phyloP scores from a whole-genome alignment of 2,113 vertebrate species.

The Sigmodon hispidus region DNA sequence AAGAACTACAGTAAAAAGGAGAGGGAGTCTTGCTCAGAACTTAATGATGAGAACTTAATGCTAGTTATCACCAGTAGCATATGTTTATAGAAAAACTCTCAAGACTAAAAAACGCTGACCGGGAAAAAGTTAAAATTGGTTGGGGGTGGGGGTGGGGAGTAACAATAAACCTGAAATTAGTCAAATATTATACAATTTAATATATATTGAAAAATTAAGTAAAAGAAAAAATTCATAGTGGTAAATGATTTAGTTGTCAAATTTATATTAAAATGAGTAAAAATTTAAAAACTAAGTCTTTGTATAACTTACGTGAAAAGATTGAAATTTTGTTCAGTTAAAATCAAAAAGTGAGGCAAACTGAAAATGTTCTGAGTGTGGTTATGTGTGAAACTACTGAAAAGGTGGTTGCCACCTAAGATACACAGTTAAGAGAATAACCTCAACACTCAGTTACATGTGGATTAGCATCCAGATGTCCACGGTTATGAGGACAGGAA shows the following conservation, averaged over 20 bases:
- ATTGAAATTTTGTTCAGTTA: slow-evolving; percentile 25
- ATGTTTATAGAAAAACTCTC: background rate
- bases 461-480: slow-evolving; percentile 3
- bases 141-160: too few relatives aligned
- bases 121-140: slow-evolving; percentile 5
- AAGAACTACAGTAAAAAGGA: background rate
- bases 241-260: background rate
- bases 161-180: slow-evolving; percentile 10
- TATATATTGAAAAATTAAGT: background rate
- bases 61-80: background rate
- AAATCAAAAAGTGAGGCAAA: background rate
- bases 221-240: background rate
- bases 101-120: slow-evolving; percentile 29
- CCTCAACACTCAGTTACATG: background rate
- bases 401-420: background rate
- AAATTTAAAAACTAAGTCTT: background rate
- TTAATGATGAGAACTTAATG: background rate
- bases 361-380: slow-evolving; percentile 3
- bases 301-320: background rate
- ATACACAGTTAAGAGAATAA: background rate
- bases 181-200: background rate
- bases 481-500: background rate
- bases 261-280: background rate
- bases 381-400: background rate
- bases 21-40: background rate